Conservation (phyloP, 2,113 vertebrate genomes). For the Merops nubicus region DNA sequence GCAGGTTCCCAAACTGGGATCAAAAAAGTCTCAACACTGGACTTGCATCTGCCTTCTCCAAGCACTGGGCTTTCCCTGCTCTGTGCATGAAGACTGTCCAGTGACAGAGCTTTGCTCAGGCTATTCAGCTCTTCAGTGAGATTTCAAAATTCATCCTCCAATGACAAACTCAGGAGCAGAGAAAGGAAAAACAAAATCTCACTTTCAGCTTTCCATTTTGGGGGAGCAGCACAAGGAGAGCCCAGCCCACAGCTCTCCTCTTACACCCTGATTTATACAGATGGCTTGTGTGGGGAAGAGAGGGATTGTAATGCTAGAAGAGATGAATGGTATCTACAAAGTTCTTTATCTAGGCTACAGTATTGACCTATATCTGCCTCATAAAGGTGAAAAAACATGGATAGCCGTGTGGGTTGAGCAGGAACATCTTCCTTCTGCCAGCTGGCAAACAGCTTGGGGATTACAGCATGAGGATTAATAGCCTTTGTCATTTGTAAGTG, state of each 20-base stretch:
- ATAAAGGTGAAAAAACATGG: constrained; percentile 65
- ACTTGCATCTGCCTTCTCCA: not conserved
- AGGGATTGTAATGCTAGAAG: not conserved
- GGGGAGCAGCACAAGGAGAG: not conserved
- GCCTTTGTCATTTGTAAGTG: constrained; percentile 71
- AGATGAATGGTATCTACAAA: constrained; percentile 27
- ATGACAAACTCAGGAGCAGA: not conserved
- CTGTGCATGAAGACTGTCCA: not conserved
- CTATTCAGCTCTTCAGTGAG: not conserved
- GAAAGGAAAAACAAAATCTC: not conserved
- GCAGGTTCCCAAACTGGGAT: not conserved
- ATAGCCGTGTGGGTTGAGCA: constrained; percentile 42
- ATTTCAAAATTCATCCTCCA: not conserved
- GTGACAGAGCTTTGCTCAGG: not conserved
- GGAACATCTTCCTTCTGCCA: constrained; percentile 62
- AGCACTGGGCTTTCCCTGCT: not conserved
- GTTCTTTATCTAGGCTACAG: not conserved
- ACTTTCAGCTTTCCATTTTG: not conserved
- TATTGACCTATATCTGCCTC: constrained; percentile 59
- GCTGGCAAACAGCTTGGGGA: constrained; percentile 69
- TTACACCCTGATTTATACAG: not conserved
- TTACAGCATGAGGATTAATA: constrained; percentile 71
- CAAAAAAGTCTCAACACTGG: rapidly evolving
- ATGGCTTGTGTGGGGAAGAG: not conserved
- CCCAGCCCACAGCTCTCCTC: not conserved